Conservation (phyloP, 2,113 vertebrate genomes). For the Rousettus leschenaultii region DNA sequence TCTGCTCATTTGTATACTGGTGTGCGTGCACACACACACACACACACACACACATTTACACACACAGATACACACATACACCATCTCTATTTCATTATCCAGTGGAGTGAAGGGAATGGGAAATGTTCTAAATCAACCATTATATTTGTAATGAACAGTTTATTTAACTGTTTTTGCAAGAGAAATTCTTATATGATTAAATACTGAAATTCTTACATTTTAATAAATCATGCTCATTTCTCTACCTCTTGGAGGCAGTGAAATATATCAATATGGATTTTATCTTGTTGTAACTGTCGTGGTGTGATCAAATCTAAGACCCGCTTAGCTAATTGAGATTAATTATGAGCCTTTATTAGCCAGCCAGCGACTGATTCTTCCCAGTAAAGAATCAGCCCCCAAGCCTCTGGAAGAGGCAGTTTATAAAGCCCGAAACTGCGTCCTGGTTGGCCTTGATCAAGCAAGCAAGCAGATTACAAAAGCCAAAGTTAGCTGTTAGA, state of each 20-base stretch:
- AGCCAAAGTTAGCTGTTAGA: no score
- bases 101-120: neutral
- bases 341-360: no score
- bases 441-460: no score
- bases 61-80: neutral
- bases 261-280: no score
- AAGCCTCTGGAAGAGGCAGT: no score
- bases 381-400: no score
- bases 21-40: neutral
- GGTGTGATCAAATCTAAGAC: no score
- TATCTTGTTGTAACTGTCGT: no score
- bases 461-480: no score
- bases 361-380: no score
- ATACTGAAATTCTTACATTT: neutral
- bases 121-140: neutral
- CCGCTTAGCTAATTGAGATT: no score
- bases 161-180: neutral
- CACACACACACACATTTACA: neutral
- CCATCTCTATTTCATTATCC: neutral
- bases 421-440: no score
- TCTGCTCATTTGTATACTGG: neutral
- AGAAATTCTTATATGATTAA: neutral
- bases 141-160: neutral
- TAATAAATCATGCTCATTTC: neutral
- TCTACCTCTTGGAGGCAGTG: neutral